These are phyloP conservation scores for Phyllotreta striolata DNA, from an alignment of 2,888 invertebrate species.

Conservation along the genomic window DNA sequence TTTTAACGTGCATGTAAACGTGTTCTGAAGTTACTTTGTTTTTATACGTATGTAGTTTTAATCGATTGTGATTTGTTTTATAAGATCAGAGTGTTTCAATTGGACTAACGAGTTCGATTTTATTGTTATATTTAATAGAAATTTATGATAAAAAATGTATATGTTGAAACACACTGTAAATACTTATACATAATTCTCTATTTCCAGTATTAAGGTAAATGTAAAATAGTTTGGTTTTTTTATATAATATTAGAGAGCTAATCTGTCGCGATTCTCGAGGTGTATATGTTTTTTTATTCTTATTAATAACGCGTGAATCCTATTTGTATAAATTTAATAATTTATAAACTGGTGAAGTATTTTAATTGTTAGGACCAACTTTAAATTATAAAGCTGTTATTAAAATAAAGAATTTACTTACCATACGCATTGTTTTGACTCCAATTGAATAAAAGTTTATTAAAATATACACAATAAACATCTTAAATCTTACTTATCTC, in stretches of 20 bases:
- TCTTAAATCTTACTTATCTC: slow-evolving; percentile 14
- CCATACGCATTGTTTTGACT: too few species aligned
- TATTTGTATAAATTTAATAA: slow-evolving; percentile 31
- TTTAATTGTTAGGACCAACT: slow-evolving; percentile 57
- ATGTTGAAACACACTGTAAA: too few species aligned
- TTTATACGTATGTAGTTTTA: neutral
- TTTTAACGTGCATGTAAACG: neutral
- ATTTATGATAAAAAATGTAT: neutral
- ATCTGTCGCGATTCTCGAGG: too few species aligned
- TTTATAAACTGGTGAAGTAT: slow-evolving; percentile 48
- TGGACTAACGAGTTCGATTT: neutral
- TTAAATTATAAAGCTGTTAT: too few species aligned
- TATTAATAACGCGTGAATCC: slow-evolving; percentile 45
- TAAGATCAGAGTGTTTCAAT: too few species aligned
- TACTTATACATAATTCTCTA: neutral
- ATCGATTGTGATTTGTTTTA: too few species aligned
- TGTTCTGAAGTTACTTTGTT: neutral
- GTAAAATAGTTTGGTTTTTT: slow-evolving; percentile 2
- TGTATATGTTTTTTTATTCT: slow-evolving; percentile 33
- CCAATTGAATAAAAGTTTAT: too few species aligned
- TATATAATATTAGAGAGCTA: neutral
- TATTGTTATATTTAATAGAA: neutral
- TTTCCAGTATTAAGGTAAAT: neutral
- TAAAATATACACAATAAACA: too few species aligned
- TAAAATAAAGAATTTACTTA: too few species aligned